Conservation (phyloP, 1,140 invertebrate species). For the Kradibia gibbosae region DNA sequence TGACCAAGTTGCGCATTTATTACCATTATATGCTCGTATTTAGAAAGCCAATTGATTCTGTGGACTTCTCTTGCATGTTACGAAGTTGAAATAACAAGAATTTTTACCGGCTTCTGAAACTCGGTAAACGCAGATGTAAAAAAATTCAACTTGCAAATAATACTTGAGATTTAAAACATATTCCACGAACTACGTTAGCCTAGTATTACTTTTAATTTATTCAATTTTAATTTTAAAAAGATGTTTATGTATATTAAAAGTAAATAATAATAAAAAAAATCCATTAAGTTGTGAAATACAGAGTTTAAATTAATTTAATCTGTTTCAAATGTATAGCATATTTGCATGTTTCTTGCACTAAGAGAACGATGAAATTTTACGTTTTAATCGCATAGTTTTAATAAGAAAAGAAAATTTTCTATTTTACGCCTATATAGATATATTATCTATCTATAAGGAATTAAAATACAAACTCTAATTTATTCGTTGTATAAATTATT, state of each 20-base stretch:
- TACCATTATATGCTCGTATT: slow-evolving; percentile 24
- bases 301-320: background rate
- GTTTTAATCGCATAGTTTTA: no score
- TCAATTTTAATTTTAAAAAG: background rate
- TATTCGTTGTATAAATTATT: no score
- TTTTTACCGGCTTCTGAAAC: slow-evolving; percentile 13
- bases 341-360: background rate
- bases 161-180: slow-evolving; percentile 18
- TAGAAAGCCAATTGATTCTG: slow-evolving; percentile 38
- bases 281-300: background rate
- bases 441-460: no score
- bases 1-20: slow-evolving; percentile 9
- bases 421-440: no score
- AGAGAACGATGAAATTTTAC: no score
- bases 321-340: background rate
- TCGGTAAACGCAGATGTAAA: slow-evolving; percentile 24
- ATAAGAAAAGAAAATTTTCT: no score
- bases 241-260: background rate
- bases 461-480: no score
- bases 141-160: background rate
- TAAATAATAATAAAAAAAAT: background rate
- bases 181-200: background rate
- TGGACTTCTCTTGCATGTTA: slow-evolving; percentile 3
- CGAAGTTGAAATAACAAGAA: background rate
- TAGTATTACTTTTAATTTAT: slow-evolving; percentile 24